Base-by-base conservation (phyloP, 2,888 invertebrate species). In the Eremobia ochroleuca region DNA sequence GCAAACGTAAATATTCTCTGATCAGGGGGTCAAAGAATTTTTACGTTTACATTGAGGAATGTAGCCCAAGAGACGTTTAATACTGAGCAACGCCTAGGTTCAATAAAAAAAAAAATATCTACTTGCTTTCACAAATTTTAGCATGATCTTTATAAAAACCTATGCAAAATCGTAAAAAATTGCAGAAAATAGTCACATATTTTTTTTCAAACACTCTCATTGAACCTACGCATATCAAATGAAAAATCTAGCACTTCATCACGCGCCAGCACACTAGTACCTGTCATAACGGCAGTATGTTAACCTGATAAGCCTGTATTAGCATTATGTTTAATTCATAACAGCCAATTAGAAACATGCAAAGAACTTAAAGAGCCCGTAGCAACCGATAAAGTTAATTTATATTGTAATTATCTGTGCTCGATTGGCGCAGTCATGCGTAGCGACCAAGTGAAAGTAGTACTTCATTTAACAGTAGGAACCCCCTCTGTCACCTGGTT, bases 371-470 rank as follows among this genome's bases (percentile, higher is more conserved):
- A 55, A 75, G 79, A 85, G 46, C 77, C 81, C 81, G 72, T 86
- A 73, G 82, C 77, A 77, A 85, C 83, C 72, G 88, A 90, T 91
- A 90, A 85, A 76, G 71, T 81, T 79, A 79, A 85, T 88, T 86
- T 86, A 86, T 85, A 83, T 82, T 77, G 88, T 73, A 89, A 90
- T 91, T 90, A 90, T 91, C 87, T 85, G 81, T 78, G 65, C 81
- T 75, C 73, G 76, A 83, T 82, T 79, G 76, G 76, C 59, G 85
- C 83, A 86, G 75, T 88, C 86, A 75, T 81, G 88, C 85, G 83
- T 79, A 86, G 79, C 75, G 65, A 55, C 25, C 75, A 79, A 73
- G 77, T 76, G 77, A 85, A 87, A 87, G 83, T 83, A 49, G 49
- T 25, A 73, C 70, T 76, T 73, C 15, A 28, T 46, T n/a, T 70